Base-by-base conservation (phyloP, 1,140 invertebrate genomes). In the Platyscapa corneri region DNA sequence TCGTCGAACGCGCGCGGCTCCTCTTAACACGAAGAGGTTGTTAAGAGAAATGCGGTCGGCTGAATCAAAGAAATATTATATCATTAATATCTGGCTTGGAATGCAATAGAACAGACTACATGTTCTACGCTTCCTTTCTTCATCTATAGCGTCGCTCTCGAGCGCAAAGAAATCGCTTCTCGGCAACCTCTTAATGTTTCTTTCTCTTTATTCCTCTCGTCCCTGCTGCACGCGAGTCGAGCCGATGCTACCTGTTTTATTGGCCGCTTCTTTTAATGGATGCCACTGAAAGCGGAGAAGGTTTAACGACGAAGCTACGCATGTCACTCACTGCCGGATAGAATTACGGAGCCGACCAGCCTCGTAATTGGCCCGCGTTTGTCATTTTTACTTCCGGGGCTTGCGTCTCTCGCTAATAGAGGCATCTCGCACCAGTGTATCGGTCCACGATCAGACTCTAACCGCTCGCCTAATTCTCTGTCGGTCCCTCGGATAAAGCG, bases 51-150 rank as follows among this genome's bases (percentile, higher is more conserved):
- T 79, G 86, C 75, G 87, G 83, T 86, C 81, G 86, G 86, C 86
- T 90, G 90, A 90, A 90, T 91, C 90, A 91, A 91, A 91, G 90
- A 91, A 91, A 91, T 90, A 91, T 91, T 89, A 89, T 89, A 90
- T 90, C 90, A 90, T 91, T 91, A 90, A 89, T 91, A 91, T 87
- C 77, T 87, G 88, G 89, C 88, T 89, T 80, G 88, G 88, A 89
- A 88, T 90, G 88, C 89, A 90, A 90, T 90, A 88, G 87, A 46
- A 88, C 87, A 86, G 86, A 88, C 87, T 89, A 72, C 80, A 86
- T 80, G 74, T 49, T 16, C 23, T 14, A 70, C 83, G 37, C n/a
- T 3, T 42, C 18, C 10, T 79, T 30, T 79, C 53, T 86, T 84
- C 42, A 64, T 80, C 65, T 72, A 77, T 14, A 53, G 46, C 18